These are phyloP conservation scores for Natrix natrix DNA, from an alignment of 2,797 vertebrate species.

Conservation along the genomic window DNA sequence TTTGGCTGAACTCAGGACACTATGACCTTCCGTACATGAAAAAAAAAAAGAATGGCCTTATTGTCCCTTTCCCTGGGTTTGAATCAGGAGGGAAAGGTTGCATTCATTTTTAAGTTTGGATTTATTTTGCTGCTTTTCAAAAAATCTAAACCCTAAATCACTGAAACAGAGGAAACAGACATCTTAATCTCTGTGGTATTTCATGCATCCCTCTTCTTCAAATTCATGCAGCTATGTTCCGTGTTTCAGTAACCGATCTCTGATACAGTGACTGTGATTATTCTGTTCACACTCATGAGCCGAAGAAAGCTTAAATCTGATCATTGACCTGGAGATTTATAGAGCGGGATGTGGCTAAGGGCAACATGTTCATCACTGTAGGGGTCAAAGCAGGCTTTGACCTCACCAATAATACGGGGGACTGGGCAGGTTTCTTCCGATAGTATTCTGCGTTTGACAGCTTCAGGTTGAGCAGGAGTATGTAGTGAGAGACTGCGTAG, in stretches of 20 bases:
- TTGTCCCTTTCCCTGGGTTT: neutral
- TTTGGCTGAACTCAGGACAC: neutral
- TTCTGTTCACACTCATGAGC: neutral
- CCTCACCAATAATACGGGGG: slow-evolving; percentile 82
- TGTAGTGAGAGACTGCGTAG: slow-evolving; percentile 87
- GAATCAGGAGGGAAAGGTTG: neutral
- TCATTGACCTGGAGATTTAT: neutral
- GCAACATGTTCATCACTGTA: neutral
- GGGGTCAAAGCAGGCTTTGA: neutral
- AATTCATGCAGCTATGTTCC: neutral
- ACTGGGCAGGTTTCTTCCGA: slow-evolving; percentile 77
- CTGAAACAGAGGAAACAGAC: neutral
- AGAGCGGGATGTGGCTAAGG: neutral
- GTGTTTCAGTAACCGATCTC: neutral
- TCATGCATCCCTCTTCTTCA: neutral
- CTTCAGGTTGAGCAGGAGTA: slow-evolving; percentile 92
- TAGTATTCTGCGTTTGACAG: slow-evolving; percentile 89
- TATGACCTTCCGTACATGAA: neutral
- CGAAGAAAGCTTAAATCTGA: neutral
- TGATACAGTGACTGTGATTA: neutral
- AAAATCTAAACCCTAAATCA: neutral
- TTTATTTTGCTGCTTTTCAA: neutral
- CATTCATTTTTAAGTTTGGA: neutral
- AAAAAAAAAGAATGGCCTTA: neutral
- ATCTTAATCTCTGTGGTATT: neutral